Evolutionary conservation across 2,113 vertebrate genomes (phyloP).

Genomic region (Spheniscus mendiculus): DNA sequence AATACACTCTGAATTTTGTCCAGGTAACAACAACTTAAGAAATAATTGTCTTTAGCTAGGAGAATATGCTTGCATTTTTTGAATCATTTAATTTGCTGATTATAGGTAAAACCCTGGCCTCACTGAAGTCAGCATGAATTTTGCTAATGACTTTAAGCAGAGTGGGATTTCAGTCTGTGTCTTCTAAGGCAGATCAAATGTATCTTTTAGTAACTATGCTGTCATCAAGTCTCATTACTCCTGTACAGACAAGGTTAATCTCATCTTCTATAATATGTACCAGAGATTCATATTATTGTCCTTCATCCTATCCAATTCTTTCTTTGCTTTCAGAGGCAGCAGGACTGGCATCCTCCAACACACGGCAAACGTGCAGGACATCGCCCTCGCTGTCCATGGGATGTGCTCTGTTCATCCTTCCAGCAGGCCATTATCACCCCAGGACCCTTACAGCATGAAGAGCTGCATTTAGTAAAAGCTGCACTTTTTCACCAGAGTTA

Average conservation of each 20-base stretch:
- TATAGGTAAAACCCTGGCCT: not conserved
- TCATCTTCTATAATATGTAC: rapidly evolving
- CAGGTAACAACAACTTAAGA: not conserved
- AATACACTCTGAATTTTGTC: not conserved
- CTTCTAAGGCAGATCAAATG: not conserved
- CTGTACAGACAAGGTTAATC: not conserved
- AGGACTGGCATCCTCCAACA: not conserved
- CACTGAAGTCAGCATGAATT: not conserved
- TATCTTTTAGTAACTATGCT: not conserved
- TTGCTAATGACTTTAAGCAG: not conserved
- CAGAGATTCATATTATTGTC: not conserved
- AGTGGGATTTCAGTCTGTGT: not conserved
- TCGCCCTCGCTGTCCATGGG: rapidly evolving
- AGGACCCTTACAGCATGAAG: too few relatives aligned
- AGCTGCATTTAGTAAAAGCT: not conserved
- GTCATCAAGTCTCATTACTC: not conserved
- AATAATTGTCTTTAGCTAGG: not conserved
- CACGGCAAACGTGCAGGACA: rapidly evolving
- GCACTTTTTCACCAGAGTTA: not conserved
- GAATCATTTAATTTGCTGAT: not conserved
- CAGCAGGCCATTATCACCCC: not conserved
- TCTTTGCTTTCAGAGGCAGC: not conserved
- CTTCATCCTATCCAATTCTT: not conserved
- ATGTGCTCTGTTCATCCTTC: not conserved
- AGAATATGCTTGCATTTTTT: not conserved